Conservation (phyloP, 1,140 invertebrate species). For the Heliconius hewitsoni region DNA sequence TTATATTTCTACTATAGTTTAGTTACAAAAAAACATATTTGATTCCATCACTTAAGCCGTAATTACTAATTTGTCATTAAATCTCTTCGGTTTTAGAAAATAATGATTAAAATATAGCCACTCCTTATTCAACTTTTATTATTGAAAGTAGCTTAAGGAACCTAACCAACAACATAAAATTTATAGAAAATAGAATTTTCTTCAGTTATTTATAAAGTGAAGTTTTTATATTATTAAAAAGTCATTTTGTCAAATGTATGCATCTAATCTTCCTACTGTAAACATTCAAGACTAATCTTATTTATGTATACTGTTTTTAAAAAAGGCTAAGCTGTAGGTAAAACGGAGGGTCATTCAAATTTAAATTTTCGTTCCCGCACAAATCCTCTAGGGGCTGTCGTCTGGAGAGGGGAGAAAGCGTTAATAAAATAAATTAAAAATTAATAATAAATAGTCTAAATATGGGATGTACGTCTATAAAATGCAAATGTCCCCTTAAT, state of each 20-base stretch:
- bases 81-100: no score
- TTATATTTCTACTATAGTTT: no score
- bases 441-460: constrained; percentile 80
- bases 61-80: no score
- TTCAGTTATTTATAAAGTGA: neutral
- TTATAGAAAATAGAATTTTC: neutral
- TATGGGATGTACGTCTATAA: constrained; percentile 69
- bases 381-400: constrained; percentile 62
- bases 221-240: neutral
- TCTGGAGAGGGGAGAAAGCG: constrained; percentile 60
- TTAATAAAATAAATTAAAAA: constrained; percentile 81
- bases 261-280: constrained; percentile 17
- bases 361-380: constrained; percentile 74
- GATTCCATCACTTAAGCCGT: no score
- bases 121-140: no score
- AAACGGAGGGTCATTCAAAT: constrained; percentile 74
- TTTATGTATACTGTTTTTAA: constrained; percentile 28
- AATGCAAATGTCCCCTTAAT: constrained; percentile 60
- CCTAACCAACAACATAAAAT: no score
- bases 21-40: no score
- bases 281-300: constrained; percentile 24
- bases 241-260: constrained; percentile 7
- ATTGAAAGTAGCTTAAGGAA: no score
- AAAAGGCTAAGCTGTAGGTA: constrained; percentile 44
- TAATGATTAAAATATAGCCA: no score